A percentile compares a stretch with the other conserved stretches of the same genome.
phyloP scores from a whole-genome alignment of 2,797 vertebrate species.

The Monodelphis domestica region DNA sequence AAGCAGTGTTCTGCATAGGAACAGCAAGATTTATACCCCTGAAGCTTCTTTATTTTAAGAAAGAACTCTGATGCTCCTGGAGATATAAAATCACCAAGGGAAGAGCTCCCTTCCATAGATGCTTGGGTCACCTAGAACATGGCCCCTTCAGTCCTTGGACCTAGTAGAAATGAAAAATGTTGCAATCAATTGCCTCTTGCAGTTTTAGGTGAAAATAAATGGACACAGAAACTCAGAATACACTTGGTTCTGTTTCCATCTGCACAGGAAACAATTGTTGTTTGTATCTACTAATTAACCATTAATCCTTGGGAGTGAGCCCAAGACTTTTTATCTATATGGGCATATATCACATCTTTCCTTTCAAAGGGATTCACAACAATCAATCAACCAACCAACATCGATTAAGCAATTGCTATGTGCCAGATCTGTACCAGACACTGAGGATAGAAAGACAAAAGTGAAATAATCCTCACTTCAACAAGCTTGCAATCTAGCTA shows the following conservation, averaged over 20 bases:
- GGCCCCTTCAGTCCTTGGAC: neutral
- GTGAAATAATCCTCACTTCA: neutral
- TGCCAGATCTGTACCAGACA: neutral
- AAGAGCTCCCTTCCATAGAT: neutral
- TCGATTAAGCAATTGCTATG: neutral
- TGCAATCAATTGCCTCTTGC: constrained; percentile 15
- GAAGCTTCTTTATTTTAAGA: constrained; percentile 34
- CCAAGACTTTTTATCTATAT: neutral
- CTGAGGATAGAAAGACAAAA: neutral
- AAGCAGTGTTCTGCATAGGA: constrained; percentile 27
- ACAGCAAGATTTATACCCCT: constrained; percentile 11
- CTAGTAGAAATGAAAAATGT: constrained; percentile 33
- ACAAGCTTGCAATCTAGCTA: neutral
- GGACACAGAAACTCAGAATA: constrained; percentile 1
- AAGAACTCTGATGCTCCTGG: neutral
- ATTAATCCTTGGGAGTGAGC: neutral
- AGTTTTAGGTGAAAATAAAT: constrained; percentile 2
- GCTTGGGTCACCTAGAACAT: neutral
- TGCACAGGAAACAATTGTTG: neutral
- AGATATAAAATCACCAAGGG: neutral
- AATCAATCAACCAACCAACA: neutral
- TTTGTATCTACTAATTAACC: rapidly evolving
- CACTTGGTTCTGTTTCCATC: neutral
- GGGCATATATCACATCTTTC: neutral
- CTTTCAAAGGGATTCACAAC: neutral